phyloP scores from a whole-genome alignment of 1,140 invertebrate genomes.

The Helicoverpa zea region DNA sequence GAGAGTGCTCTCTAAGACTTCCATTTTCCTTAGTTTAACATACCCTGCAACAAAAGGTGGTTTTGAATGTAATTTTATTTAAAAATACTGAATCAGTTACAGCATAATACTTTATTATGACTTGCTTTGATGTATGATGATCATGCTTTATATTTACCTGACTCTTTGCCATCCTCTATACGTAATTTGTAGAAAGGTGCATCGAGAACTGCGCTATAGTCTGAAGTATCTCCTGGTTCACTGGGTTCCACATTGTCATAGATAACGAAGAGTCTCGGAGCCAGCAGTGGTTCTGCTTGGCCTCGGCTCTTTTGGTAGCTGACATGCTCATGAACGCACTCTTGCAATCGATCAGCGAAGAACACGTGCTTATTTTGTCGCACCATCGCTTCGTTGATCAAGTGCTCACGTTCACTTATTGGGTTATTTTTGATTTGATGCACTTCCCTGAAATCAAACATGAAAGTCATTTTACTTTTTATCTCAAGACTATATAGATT shows the following conservation, averaged over 20 bases:
- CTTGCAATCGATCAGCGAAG: slow-evolving; percentile 89
- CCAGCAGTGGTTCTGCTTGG: slow-evolving; percentile 87
- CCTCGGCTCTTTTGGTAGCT: slow-evolving; percentile 76
- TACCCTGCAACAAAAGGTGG: slow-evolving; percentile 81
- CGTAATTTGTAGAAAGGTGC: slow-evolving; percentile 89
- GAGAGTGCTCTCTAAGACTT: slow-evolving; percentile 80
- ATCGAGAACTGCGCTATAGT: slow-evolving; percentile 89
- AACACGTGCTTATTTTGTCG: slow-evolving; percentile 88
- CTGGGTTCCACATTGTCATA: slow-evolving; percentile 93
- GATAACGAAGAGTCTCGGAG: slow-evolving; percentile 89
- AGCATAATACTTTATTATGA: not conserved
- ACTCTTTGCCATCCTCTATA: slow-evolving; percentile 88
- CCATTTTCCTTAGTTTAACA: slow-evolving; percentile 85
- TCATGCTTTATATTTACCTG: slow-evolving; percentile 80
- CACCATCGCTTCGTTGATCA: slow-evolving; percentile 84
- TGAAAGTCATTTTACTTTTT: slow-evolving; percentile 49
- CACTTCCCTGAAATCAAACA: slow-evolving; percentile 74
- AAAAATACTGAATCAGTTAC: not conserved
- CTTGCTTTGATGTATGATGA: not conserved
- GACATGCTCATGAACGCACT: slow-evolving; percentile 87
- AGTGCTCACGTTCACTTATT: slow-evolving; percentile 77
- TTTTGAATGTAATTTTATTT: not conserved
- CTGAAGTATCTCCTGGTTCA: slow-evolving; percentile 87
- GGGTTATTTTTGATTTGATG: slow-evolving; percentile 81
- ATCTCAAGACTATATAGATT: not conserved